Base-by-base conservation (phyloP, 2,797 vertebrate species). In the Hephaestus fuliginosus region DNA sequence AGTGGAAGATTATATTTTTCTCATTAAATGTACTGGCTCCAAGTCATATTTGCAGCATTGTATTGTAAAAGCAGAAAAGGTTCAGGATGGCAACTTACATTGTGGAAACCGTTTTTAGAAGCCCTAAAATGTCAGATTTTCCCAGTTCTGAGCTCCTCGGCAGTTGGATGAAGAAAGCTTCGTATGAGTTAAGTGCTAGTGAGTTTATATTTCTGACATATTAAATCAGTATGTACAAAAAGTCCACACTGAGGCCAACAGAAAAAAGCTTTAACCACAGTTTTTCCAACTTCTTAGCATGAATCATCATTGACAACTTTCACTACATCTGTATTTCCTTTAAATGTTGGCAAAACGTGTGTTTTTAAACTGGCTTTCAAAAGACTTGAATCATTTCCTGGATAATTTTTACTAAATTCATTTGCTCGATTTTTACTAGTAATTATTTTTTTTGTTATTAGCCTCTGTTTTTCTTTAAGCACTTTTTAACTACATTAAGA, bases 151-250 rank as follows among this genome's bases (percentile, higher is more conserved):
- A 57, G 18, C 43, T 7, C 8, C 10, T 62, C 30, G 48, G 55
- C 36, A 36, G 25, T 12, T 79, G 20, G 39, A 55, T 53, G 12
- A 28, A 55, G 22, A 66, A 66, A 8, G 4, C 12, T 3, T 10
- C n/a, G 55, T 25, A 11, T 44, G 28, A 46, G 0, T 28, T 30
- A 46, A 15, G 17, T 22, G 15, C 5, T 55, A 39, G 13, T 25
- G 52, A n/a, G 44, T 66, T 57, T 13, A 61, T 11, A 72, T 51
- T 51, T 53, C 8, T 28, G 28, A 62, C 58, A 73, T 73, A 63
- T 63, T 17, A 20, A 63, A 12, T 7, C 70, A 2, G 39, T n/a
- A 53, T 17, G 58, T 30, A 41, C 36, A 53, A 7, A 52, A 0
- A 1, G 25, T 30, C 58, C 12, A 73, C 4, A 5, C 30, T n/a